A percentile compares a stretch with the other conserved stretches of the same genome.
phyloP scores from a whole-genome alignment of 2,797 vertebrate genomes.

The Paramormyrops hopkinsi region DNA sequence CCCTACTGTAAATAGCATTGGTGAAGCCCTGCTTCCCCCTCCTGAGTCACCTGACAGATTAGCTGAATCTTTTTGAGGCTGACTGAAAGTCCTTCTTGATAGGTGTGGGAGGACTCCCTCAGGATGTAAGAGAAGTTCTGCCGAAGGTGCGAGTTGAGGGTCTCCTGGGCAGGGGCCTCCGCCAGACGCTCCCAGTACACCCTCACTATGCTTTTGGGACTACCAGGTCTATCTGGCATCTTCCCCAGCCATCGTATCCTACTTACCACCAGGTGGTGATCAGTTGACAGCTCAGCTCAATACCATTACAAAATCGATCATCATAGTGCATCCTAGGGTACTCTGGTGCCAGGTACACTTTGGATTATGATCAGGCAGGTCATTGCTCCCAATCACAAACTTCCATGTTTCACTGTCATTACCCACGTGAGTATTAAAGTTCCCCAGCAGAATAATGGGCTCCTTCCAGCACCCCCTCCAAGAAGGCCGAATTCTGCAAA shows the following conservation, averaged over 20 bases:
- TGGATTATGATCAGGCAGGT: not conserved
- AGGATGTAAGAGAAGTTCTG: not conserved
- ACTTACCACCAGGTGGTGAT: not conserved
- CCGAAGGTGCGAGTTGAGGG: not conserved
- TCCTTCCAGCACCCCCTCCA: not conserved
- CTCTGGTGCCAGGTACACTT: not conserved
- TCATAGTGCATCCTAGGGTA: not conserved
- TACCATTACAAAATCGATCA: not conserved
- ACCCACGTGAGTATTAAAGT: not conserved
- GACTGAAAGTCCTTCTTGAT: too few relatives aligned
- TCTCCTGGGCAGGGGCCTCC: not conserved
- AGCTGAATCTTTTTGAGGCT: too few relatives aligned
- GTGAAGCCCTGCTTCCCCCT: too few relatives aligned
- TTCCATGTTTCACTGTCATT: not conserved
- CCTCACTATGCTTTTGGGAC: not conserved
- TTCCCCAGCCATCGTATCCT: not conserved
- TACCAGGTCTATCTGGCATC: not conserved
- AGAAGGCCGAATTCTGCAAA: not conserved
- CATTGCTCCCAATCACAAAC: not conserved
- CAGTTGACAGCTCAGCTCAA: not conserved
- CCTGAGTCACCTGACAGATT: too few relatives aligned
- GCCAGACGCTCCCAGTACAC: not conserved
- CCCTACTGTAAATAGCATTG: too few relatives aligned
- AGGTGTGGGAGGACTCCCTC: too few relatives aligned
- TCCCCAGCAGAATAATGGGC: not conserved